phyloP scores from a whole-genome alignment of 2,113 vertebrate genomes.

The Alectura lathami region DNA sequence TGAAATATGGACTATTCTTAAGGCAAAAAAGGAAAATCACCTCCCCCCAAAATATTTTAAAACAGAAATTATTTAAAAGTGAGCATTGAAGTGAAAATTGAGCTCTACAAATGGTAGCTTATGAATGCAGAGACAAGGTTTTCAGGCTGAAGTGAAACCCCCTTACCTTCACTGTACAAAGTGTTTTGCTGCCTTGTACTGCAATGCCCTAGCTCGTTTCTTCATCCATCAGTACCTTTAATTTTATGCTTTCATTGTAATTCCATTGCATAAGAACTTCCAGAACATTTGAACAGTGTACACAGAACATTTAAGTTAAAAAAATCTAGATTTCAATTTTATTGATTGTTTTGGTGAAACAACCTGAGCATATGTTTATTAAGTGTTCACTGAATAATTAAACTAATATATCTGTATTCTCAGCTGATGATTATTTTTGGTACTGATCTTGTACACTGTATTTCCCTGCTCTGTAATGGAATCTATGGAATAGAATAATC shows the following conservation, averaged over 20 bases:
- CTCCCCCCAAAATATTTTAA: background rate
- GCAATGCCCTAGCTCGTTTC: background rate
- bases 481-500: background rate
- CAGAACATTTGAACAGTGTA: background rate
- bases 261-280: background rate
- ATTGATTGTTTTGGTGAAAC: background rate
- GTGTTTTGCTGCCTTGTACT: background rate
- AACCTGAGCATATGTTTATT: background rate
- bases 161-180: background rate
- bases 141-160: background rate
- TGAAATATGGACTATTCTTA: background rate
- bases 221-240: background rate
- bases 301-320: background rate
- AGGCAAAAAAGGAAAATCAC: background rate
- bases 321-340: background rate
- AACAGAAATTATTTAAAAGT: background rate
- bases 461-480: background rate
- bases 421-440: background rate
- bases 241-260: background rate
- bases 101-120: background rate
- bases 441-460: background rate
- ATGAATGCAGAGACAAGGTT: background rate
- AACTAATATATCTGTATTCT: background rate
- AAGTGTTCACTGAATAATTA: background rate
- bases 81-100: background rate